Conservation (phyloP, 2,797 vertebrate genomes). For the Bucorvus abyssinicus region DNA sequence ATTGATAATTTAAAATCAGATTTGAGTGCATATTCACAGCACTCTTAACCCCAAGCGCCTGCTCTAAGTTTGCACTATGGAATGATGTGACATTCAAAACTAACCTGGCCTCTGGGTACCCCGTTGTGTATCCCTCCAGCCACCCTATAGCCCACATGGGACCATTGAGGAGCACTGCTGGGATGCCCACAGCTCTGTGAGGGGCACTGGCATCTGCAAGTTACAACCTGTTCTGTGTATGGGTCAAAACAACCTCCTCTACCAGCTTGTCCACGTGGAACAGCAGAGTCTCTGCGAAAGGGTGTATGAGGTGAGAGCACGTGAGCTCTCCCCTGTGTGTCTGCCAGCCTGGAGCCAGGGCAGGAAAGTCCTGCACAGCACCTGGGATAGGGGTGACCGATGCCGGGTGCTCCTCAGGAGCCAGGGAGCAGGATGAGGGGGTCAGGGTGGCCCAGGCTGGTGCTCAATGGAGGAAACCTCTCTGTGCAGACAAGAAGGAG, state of each 20-base stretch:
- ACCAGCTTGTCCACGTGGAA: not conserved
- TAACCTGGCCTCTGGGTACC: not conserved
- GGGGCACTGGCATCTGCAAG: accelerated
- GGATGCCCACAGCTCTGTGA: not conserved
- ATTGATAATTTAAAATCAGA: not conserved
- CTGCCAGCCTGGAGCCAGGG: not conserved
- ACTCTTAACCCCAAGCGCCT: not conserved
- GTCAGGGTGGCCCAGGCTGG: not conserved
- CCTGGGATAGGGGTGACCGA: accelerated
- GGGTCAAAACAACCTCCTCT: not conserved
- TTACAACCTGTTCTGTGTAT: not conserved
- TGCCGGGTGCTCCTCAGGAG: not conserved
- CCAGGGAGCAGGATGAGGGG: not conserved
- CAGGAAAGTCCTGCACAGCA: not conserved
- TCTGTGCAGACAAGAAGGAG: not conserved
- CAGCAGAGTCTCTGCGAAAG: not conserved
- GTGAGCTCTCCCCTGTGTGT: not conserved
- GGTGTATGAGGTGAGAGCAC: not conserved
- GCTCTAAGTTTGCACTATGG: not conserved
- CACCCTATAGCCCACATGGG: not conserved
- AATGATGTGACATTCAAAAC: not conserved
- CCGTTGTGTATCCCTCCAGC: accelerated
- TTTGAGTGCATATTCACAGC: not conserved
- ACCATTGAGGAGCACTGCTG: accelerated
- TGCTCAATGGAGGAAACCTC: accelerated